Conservation (phyloP, 1,140 invertebrate species). For the Uloborus diversus region DNA sequence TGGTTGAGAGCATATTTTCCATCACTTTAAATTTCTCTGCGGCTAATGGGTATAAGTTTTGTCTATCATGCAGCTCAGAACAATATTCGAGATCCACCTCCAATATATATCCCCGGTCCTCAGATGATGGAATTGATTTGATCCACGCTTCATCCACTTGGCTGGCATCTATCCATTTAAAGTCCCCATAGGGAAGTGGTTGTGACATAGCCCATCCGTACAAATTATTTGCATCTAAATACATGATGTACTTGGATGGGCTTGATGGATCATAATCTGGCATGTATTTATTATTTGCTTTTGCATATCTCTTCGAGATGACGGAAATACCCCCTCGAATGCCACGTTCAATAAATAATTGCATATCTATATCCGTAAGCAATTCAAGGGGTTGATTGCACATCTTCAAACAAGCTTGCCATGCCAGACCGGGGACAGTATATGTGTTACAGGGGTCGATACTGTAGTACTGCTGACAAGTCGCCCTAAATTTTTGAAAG, state of each 20-base stretch:
- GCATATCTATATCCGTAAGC: conserved; percentile 8
- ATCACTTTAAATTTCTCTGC: conserved; percentile 63
- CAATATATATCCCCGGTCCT: conserved; percentile 57
- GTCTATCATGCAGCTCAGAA: conserved; percentile 60
- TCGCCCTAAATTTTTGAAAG: conserved; percentile 54
- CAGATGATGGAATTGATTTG: background rate
- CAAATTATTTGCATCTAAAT: conserved; percentile 60
- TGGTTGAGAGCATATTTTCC: too few species aligned
- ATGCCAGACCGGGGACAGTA: background rate
- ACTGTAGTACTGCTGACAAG: too few species aligned
- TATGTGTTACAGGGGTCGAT: too few species aligned
- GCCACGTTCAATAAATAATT: background rate
- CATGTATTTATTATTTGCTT: background rate
- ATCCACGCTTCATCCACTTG: background rate
- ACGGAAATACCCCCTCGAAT: background rate
- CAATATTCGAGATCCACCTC: conserved; percentile 61
- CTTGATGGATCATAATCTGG: background rate
- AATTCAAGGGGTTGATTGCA: background rate
- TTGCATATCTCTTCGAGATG: background rate
- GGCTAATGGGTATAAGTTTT: conserved; percentile 65
- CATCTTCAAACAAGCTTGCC: too few species aligned
- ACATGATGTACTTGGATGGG: conserved; percentile 54
- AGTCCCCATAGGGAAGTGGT: conserved; percentile 33
- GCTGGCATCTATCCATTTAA: conserved; percentile 19
- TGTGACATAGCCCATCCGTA: conserved; percentile 56